Conservation (phyloP, 1,140 invertebrate species). For the Drosophila prosaltans region DNA sequence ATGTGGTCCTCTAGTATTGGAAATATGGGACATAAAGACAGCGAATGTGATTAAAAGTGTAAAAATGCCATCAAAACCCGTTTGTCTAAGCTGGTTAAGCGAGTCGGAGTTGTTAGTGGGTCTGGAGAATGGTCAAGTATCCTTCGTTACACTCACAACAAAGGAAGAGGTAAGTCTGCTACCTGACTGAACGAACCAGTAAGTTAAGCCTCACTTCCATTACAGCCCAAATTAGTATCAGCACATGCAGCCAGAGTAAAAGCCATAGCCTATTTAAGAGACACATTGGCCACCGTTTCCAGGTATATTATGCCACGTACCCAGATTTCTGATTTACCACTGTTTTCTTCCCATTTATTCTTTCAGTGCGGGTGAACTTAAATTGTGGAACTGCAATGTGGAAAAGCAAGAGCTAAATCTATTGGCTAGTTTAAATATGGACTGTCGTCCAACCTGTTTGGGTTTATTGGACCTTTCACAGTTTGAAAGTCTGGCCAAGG, state of each 20-base stretch:
- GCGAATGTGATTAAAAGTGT: slow-evolving; percentile 87
- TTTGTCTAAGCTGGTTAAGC: slow-evolving; percentile 86
- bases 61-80: slow-evolving; percentile 86
- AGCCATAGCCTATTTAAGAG: slow-evolving; percentile 84
- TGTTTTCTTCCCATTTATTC: neutral
- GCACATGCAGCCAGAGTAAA: slow-evolving; percentile 89
- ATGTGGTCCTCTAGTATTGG: slow-evolving; percentile 87
- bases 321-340: neutral
- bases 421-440: slow-evolving; percentile 84
- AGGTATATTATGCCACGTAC: slow-evolving; percentile 32
- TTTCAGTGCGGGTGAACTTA: slow-evolving; percentile 89
- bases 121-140: slow-evolving; percentile 88
- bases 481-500: slow-evolving; percentile 35
- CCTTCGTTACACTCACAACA: slow-evolving; percentile 85
- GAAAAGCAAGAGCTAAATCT: slow-evolving; percentile 84
- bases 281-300: slow-evolving; percentile 73
- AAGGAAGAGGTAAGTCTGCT: slow-evolving; percentile 57
- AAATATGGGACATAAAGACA: slow-evolving; percentile 90
- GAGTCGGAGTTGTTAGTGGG: slow-evolving; percentile 87
- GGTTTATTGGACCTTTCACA: slow-evolving; percentile 79
- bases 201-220: neutral
- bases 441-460: slow-evolving; percentile 86
- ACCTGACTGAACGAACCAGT: neutral
- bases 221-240: slow-evolving; percentile 70
- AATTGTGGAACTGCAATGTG: slow-evolving; percentile 87